Evolutionary conservation across 2,888 invertebrate species (phyloP).

Genomic region (Oxystoma pomonae): DNA sequence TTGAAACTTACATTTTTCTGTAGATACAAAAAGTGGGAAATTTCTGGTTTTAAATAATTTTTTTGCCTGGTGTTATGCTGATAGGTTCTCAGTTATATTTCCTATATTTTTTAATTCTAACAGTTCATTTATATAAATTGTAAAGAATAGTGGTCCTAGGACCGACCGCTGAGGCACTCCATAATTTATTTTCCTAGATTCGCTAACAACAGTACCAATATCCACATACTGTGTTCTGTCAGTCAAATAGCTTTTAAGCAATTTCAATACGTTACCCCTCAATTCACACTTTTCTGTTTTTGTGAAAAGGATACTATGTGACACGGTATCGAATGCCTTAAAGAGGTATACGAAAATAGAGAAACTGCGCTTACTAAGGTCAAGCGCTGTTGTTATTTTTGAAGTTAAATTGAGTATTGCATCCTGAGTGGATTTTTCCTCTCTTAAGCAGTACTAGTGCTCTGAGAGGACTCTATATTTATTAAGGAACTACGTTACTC

Average conservation of each 20-base stretch:
- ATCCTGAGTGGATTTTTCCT: neutral
- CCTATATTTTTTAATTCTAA: too few species aligned
- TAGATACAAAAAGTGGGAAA: too few species aligned
- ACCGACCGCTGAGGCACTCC: too few species aligned
- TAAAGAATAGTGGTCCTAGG: too few species aligned
- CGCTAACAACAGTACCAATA: too few species aligned
- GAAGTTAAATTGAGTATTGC: neutral
- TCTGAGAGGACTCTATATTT: neutral
- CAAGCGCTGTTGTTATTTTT: neutral
- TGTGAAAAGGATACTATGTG: neutral
- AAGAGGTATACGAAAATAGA: neutral
- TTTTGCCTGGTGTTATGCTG: too few species aligned
- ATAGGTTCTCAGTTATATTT: too few species aligned
- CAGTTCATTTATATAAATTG: too few species aligned
- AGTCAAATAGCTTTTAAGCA: neutral
- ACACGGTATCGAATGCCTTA: constrained; percentile 1
- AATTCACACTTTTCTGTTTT: neutral
- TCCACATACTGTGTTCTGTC: neutral
- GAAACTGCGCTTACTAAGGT: neutral
- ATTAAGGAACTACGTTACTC: neutral
- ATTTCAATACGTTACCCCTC: neutral
- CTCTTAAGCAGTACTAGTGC: neutral
- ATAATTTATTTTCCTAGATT: too few species aligned
- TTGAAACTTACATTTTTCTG: too few species aligned
- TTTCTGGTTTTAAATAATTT: too few species aligned